These are phyloP conservation scores for Lepus townsendii DNA, from an alignment of 2,797 vertebrate species.

Conservation along the genomic window DNA sequence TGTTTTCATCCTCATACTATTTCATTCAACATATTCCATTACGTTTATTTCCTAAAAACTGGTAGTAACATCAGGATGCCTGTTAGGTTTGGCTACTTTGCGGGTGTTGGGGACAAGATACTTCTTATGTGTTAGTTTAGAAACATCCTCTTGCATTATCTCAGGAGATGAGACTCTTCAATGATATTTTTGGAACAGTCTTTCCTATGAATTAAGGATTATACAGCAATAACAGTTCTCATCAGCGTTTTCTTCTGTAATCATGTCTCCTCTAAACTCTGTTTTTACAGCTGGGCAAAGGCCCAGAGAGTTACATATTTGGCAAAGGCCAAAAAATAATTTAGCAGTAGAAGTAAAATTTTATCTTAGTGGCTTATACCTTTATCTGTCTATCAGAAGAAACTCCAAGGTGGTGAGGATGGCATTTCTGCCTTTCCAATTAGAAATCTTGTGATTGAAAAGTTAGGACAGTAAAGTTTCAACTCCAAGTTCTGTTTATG, in stretches of 20 bases:
- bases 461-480: background rate
- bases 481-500: background rate
- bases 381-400: background rate
- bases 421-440: background rate
- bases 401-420: background rate
- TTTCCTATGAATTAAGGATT: background rate
- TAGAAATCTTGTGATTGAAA: background rate
- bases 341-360: background rate
- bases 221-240: background rate
- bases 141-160: background rate
- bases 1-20: background rate
- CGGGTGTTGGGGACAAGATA: background rate
- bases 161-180: background rate
- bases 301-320: slow-evolving; percentile 7
- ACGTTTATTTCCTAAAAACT: background rate
- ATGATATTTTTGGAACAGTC: slow-evolving; percentile 27
- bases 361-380: background rate
- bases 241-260: background rate
- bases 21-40: background rate
- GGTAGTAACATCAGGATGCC: background rate
- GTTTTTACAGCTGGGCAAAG: background rate
- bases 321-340: background rate
- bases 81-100: background rate
- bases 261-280: background rate
- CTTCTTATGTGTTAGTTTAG: background rate